These are phyloP conservation scores for Trachelus troglodyta DNA, from an alignment of 2,888 invertebrate species.

Conservation along the genomic window DNA sequence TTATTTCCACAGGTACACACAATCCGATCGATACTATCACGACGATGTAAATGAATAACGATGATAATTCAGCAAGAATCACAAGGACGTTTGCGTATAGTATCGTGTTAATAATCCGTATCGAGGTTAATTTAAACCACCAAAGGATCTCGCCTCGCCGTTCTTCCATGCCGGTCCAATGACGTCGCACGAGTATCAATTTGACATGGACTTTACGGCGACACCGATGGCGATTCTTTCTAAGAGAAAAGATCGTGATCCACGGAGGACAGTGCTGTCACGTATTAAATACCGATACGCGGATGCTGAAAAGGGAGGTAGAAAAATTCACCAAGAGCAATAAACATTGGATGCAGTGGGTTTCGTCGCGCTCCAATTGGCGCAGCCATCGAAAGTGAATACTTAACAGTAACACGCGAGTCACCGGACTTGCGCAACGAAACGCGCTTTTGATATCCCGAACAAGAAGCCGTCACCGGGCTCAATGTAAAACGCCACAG, in stretches of 20 bases:
- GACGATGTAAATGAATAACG: background rate
- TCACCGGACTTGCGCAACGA: constrained; percentile 29
- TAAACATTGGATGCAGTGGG: constrained; percentile 31
- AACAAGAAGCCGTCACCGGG: background rate
- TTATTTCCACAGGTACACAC: background rate
- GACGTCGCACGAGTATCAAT: background rate
- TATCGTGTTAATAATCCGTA: background rate
- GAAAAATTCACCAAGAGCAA: constrained; percentile 10
- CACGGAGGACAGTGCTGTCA: background rate
- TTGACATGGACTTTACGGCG: background rate
- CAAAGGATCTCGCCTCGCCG: background rate
- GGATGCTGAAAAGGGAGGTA: background rate
- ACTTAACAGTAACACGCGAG: constrained; percentile 33
- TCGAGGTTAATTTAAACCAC: background rate
- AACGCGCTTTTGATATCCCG: background rate
- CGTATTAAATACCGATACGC: background rate
- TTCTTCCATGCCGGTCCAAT: background rate
- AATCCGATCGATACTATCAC: background rate
- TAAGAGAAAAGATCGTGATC: background rate
- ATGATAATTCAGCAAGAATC: background rate
- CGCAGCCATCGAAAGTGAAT: constrained; percentile 42
- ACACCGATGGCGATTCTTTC: background rate
- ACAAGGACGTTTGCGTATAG: background rate
- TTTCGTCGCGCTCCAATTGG: constrained; percentile 36
- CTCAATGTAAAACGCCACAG: background rate